These are phyloP conservation scores for Chloropsis cyanopogon DNA, from an alignment of 2,113 vertebrate genomes.

Conservation along the genomic window DNA sequence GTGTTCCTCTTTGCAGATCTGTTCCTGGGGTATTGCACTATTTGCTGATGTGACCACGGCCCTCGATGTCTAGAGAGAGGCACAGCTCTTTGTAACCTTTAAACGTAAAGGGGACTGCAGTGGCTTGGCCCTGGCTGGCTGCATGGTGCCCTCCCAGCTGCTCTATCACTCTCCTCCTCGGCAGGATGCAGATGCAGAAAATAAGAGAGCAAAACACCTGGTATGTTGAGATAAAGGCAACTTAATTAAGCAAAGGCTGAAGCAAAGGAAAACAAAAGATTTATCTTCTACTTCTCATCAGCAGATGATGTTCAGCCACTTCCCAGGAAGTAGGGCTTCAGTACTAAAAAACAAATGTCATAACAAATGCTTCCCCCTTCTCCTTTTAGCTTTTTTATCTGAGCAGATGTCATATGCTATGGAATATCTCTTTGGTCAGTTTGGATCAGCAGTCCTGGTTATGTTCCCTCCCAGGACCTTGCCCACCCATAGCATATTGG, in stretches of 20 bases:
- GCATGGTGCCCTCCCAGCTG: background rate
- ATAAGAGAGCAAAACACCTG: background rate
- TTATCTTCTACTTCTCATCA: background rate
- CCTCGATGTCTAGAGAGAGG: background rate
- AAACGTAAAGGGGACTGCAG: background rate
- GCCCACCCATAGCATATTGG: background rate
- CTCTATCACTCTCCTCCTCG: background rate
- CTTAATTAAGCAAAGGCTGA: background rate
- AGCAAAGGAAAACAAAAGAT: background rate
- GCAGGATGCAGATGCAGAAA: background rate
- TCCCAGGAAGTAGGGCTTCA: background rate
- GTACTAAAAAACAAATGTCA: background rate
- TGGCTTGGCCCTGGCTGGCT: background rate
- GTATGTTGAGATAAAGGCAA: background rate
- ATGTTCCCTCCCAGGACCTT: background rate
- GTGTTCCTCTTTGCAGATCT: background rate
- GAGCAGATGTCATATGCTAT: background rate
- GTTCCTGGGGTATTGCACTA: background rate
- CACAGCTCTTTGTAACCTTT: background rate
- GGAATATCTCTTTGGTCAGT: background rate
- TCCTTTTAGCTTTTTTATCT: background rate
- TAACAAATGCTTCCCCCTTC: background rate
- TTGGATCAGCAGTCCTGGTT: background rate
- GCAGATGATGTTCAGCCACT: background rate
- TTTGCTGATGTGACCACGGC: background rate